phyloP scores from a whole-genome alignment of 2,888 invertebrate genomes.

The Loripinus fragilis region DNA sequence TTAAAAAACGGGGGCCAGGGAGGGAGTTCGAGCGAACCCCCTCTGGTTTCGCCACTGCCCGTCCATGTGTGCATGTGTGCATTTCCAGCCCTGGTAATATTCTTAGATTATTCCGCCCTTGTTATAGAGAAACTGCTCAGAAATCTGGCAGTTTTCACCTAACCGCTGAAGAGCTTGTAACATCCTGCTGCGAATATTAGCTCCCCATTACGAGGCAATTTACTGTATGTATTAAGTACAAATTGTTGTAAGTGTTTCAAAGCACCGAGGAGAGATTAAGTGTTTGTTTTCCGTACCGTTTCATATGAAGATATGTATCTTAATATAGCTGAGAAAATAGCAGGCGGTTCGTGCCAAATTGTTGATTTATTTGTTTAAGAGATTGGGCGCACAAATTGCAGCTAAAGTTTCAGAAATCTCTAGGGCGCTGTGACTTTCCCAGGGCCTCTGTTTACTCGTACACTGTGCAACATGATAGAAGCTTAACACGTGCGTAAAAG shows the following conservation, averaged over 20 bases:
- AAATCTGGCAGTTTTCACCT: not conserved
- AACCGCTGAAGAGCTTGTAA: conserved; percentile 20
- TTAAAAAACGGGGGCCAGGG: too few relatives aligned
- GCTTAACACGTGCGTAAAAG: too few relatives aligned
- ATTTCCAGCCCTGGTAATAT: not conserved
- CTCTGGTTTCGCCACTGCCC: too few relatives aligned
- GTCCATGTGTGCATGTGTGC: too few relatives aligned
- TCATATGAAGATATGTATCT: conserved; percentile 18
- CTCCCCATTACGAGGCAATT: conserved; percentile 18
- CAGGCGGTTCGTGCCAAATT: conserved; percentile 7
- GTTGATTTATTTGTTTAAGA: conserved; percentile 17
- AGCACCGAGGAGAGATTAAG: not conserved
- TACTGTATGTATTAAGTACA: not conserved
- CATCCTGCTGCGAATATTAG: conserved; percentile 55
- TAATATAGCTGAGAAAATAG: conserved; percentile 15
- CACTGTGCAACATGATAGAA: too few relatives aligned
- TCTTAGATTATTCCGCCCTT: not conserved
- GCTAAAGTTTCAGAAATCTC: not conserved
- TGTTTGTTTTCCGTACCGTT: conserved; percentile 6
- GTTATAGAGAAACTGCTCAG: not conserved
- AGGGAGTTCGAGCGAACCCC: too few relatives aligned
- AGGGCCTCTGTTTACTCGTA: too few relatives aligned
- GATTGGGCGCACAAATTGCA: conserved; percentile 3
- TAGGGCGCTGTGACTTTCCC: not conserved
- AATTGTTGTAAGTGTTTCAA: conserved; percentile 17